Evolutionary conservation across 1,140 invertebrate species (phyloP).

Genomic region (Drosophila miranda): DNA sequence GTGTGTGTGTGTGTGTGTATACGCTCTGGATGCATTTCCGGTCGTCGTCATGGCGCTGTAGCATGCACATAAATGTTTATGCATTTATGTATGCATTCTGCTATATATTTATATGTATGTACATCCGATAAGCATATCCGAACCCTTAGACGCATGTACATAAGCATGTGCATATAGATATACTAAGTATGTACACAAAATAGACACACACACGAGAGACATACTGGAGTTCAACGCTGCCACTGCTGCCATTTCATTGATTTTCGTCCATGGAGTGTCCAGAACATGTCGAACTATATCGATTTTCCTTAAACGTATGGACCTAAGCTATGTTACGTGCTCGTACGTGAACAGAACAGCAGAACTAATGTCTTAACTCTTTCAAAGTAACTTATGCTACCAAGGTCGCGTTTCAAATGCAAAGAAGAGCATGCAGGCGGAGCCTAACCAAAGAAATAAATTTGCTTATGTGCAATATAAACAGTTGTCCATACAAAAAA

Average conservation of each 20-base stretch:
- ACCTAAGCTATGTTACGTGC: no score
- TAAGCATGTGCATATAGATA: background rate
- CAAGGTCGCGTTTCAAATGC: no score
- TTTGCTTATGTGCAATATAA: no score
- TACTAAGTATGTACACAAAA: conserved; percentile 5
- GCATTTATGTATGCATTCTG: conserved; percentile 20
- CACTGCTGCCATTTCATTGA: conserved; percentile 23
- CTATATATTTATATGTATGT: background rate
- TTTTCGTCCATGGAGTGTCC: no score
- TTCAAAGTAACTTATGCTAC: background rate
- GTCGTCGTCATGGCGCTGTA: conserved; percentile 51
- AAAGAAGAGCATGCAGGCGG: background rate
- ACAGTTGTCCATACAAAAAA: no score
- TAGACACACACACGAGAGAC: background rate
- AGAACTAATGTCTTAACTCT: no score
- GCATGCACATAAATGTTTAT: conserved; percentile 32
- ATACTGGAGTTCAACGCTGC: background rate
- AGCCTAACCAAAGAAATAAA: no score
- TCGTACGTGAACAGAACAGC: no score
- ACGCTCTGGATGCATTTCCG: conserved; percentile 62
- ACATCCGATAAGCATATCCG: background rate
- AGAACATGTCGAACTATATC: conserved; percentile 4
- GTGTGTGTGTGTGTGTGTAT: conserved; percentile 8
- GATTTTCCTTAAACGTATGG: conserved; percentile 15
- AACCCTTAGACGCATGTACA: background rate